Conservation (phyloP, 2,113 vertebrate species). For the Emydocephalus ijimae region DNA sequence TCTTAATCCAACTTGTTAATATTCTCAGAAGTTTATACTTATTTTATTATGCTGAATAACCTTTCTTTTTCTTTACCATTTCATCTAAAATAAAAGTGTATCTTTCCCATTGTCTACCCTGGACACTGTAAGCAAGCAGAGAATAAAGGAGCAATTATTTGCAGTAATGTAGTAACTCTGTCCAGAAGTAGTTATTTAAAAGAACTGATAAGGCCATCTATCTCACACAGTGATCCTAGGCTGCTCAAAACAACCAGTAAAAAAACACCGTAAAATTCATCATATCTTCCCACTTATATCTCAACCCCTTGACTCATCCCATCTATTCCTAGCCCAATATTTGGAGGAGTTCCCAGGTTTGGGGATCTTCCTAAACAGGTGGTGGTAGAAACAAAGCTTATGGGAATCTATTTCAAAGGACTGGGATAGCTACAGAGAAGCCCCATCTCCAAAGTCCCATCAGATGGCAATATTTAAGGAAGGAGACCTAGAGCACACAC, state of each 20-base stretch:
- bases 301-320: neutral
- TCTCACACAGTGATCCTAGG: neutral
- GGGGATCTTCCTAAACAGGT: neutral
- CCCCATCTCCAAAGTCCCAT: neutral
- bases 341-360: neutral
- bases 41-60: conserved; percentile 12
- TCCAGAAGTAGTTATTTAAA: neutral
- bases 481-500: neutral
- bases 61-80: neutral
- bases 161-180: neutral
- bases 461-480: neutral
- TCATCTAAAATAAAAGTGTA: neutral
- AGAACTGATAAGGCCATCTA: neutral
- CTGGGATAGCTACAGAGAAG: neutral
- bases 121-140: neutral
- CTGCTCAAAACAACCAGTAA: neutral
- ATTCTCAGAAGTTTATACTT: conserved; percentile 2
- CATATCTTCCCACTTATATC: neutral
- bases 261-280: neutral
- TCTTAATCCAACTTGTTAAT: conserved; percentile 34
- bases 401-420: neutral
- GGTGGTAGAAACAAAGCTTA: neutral
- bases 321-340: neutral
- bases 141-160: neutral
- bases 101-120: neutral